A percentile compares a stretch with the other conserved stretches of the same genome.
Conservation (phyloP, 2,113 vertebrate species). For the Mesitornis unicolor region DNA sequence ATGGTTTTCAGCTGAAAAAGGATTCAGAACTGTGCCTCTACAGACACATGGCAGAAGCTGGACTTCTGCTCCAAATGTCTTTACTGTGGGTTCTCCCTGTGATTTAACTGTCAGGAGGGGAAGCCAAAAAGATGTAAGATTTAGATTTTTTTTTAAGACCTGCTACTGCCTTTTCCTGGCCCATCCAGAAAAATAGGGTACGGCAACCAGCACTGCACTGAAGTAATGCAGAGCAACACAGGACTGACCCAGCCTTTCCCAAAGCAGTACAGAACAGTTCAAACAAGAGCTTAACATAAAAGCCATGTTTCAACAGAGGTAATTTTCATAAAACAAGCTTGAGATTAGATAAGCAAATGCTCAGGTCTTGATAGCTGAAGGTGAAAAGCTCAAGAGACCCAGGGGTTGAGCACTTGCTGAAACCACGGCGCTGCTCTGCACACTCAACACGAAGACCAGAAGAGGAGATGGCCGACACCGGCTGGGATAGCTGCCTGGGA, state of each 20-base stretch:
- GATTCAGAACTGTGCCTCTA: not conserved
- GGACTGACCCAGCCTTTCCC: not conserved
- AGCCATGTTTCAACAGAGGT: not conserved
- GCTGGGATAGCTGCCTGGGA: not conserved
- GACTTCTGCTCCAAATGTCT: not conserved
- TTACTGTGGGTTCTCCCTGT: not conserved
- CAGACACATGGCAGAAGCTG: not conserved
- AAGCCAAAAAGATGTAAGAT: not conserved
- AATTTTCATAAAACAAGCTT: not conserved
- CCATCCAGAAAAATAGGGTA: not conserved
- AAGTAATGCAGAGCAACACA: not conserved
- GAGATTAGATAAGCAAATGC: not conserved
- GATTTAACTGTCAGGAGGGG: not conserved
- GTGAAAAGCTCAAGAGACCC: not conserved
- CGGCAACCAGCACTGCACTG: not conserved
- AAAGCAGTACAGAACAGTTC: not conserved
- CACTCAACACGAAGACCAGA: accelerated
- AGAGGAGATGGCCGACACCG: accelerated
- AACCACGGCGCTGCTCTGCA: accelerated
- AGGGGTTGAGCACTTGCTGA: not conserved
- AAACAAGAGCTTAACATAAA: not conserved
- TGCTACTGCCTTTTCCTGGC: not conserved
- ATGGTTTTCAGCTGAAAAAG: not conserved
- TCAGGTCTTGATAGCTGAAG: accelerated
- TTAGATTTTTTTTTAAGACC: not conserved